Conservation (phyloP, 2,888 invertebrate species). For the Limnephilus marmoratus region DNA sequence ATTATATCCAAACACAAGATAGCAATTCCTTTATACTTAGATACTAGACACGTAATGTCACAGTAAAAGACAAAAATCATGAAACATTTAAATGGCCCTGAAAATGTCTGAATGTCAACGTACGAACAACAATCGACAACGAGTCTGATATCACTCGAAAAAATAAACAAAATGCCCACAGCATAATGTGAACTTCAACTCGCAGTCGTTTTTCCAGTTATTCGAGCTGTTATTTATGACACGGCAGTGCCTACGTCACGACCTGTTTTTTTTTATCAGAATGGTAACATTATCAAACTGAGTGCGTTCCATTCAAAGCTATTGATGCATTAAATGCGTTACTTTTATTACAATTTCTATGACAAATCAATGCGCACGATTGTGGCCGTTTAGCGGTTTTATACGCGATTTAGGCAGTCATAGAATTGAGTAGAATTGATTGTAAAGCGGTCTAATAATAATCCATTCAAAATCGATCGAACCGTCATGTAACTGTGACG, state of each 20-base stretch:
- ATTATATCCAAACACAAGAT: background rate
- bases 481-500: background rate
- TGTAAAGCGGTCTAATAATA: background rate
- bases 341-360: background rate
- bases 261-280: background rate
- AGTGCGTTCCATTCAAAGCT: background rate
- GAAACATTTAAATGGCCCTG: background rate
- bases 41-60: background rate
- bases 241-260: background rate
- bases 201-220: background rate
- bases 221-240: background rate
- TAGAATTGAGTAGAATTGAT: background rate
- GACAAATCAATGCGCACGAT: background rate
- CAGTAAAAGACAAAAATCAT: background rate
- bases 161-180: background rate
- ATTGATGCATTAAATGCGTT: background rate
- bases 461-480: background rate
- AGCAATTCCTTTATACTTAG: background rate
- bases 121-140: background rate
- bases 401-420: background rate
- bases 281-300: background rate
- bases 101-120: background rate
- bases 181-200: background rate
- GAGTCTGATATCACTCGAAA: background rate
- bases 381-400: background rate